Conservation (phyloP, 2,888 invertebrate species). For the Parnassius apollo region DNA sequence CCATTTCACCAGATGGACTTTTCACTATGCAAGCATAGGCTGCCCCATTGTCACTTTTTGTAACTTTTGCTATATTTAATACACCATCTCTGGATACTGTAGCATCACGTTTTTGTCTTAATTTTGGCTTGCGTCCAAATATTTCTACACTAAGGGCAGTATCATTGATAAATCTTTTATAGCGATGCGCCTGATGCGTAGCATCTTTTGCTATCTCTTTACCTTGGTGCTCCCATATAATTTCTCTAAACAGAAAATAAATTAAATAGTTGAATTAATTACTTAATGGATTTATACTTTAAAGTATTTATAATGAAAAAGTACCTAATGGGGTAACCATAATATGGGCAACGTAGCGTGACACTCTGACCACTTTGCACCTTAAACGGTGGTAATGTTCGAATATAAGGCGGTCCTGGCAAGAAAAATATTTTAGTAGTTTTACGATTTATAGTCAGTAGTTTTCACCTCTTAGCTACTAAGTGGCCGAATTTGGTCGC, state of each 20-base stretch:
- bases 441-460: too few relatives aligned
- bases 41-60: constrained; percentile 85
- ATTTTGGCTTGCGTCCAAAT: constrained; percentile 73
- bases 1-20: constrained; percentile 88
- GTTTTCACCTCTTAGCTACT: too few relatives aligned
- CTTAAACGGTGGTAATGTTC: constrained; percentile 87
- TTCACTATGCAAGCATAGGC: constrained; percentile 89
- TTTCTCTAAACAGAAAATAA: constrained; percentile 56
- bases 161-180: constrained; percentile 56
- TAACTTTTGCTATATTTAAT: constrained; percentile 81
- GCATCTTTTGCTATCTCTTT: constrained; percentile 64
- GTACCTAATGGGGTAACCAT: constrained; percentile 89
- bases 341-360: constrained; percentile 89
- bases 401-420: constrained; percentile 87
- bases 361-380: constrained; percentile 90
- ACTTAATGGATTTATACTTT: not conserved
- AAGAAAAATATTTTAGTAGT: constrained; percentile 29
- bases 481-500: too few relatives aligned
- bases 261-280: not conserved
- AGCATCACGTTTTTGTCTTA: constrained; percentile 64
- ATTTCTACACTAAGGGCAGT: constrained; percentile 64
- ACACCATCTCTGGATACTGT: constrained; percentile 71
- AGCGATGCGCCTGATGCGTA: constrained; percentile 55
- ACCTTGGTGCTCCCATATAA: constrained; percentile 75
- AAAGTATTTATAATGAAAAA: not conserved